Conservation (phyloP, 2,797 vertebrate species). For the Parauchenoglanis punctatus region DNA sequence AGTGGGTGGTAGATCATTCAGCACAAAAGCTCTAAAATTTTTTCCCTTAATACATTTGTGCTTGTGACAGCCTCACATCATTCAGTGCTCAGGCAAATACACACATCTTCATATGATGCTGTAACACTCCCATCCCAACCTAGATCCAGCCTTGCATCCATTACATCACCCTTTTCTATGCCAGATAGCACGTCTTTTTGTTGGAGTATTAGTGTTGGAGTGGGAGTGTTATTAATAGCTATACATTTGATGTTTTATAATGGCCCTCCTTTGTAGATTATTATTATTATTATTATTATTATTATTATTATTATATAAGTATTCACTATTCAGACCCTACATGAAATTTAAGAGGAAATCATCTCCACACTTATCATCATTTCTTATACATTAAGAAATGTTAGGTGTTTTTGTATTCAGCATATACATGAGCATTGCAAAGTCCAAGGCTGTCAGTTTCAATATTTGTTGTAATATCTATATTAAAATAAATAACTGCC, state of each 20-base stretch:
- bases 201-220: not conserved
- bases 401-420: too few relatives aligned
- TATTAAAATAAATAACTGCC: too few relatives aligned
- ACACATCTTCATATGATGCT: not conserved
- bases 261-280: too few relatives aligned
- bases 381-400: too few relatives aligned
- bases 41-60: not conserved
- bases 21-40: not conserved
- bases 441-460: too few relatives aligned
- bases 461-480: too few relatives aligned
- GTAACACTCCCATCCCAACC: not conserved
- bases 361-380: too few relatives aligned
- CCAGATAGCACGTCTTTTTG: not conserved
- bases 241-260: not conserved
- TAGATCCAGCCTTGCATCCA: not conserved
- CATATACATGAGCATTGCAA: too few relatives aligned
- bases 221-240: not conserved
- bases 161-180: not conserved
- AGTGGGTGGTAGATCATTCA: constrained; percentile 5
- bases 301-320: too few relatives aligned
- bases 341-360: too few relatives aligned
- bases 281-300: too few relatives aligned
- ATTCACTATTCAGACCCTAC: too few relatives aligned
- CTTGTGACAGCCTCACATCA: not conserved
- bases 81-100: not conserved